Percentiles rank a stretch among this genome's conserved stretches.
Conservation (phyloP, 1,140 invertebrate genomes). For the Drosophila triauraria region DNA sequence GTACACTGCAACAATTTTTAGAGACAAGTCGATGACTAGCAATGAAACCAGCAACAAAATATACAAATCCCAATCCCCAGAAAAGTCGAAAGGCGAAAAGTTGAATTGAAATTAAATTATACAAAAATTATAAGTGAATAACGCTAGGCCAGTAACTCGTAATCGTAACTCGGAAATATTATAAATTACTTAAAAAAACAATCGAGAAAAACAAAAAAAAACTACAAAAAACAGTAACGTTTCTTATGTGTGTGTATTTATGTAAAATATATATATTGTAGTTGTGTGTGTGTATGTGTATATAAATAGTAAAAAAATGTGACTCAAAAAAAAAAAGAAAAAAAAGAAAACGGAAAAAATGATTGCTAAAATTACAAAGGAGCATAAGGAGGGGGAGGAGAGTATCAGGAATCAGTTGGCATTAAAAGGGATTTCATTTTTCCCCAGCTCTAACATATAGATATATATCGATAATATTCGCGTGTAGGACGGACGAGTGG, state of each 20-base stretch:
- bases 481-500: not conserved
- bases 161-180: slow-evolving; percentile 34
- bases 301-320: slow-evolving; percentile 46
- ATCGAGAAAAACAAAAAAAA: slow-evolving; percentile 17
- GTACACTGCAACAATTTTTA: slow-evolving; percentile 54
- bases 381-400: not conserved
- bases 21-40: slow-evolving; percentile 40
- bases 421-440: slow-evolving; percentile 18
- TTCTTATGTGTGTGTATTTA: slow-evolving; percentile 77
- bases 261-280: slow-evolving; percentile 60
- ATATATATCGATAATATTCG: slow-evolving; percentile 22
- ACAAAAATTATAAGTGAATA: not conserved
- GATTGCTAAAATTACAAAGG: not conserved
- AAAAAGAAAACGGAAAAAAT: not conserved
- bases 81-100: slow-evolving; percentile 8
- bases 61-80: slow-evolving; percentile 7
- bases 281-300: slow-evolving; percentile 45
- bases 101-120: slow-evolving; percentile 31
- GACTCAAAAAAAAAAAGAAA: slow-evolving; percentile 9
- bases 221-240: slow-evolving; percentile 29
- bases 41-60: slow-evolving; percentile 10
- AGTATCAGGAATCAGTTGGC: slow-evolving; percentile 22
- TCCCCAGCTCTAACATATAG: not conserved
- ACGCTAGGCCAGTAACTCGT: slow-evolving; percentile 33
- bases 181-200: slow-evolving; percentile 19